Conservation (phyloP, 1,140 invertebrate genomes). For the Frieseomelitta varia region DNA sequence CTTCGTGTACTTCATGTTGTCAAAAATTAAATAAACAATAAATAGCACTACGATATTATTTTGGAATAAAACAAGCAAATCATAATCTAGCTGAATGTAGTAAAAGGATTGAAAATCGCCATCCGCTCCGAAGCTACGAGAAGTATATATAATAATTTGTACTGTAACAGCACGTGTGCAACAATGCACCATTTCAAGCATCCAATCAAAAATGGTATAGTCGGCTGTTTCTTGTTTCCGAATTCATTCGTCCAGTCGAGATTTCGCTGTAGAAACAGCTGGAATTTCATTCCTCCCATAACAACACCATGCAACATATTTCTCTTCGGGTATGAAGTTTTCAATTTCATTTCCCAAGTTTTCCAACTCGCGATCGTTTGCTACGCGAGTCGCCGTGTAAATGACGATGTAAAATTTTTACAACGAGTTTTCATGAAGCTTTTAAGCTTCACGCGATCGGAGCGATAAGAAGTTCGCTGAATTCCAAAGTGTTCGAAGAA, state of each 20-base stretch:
- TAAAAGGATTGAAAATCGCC: not conserved
- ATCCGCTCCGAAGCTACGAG: not conserved
- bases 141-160: slow-evolving; percentile 2
- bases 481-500: not conserved
- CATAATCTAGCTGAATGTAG: not conserved
- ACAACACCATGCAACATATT: not conserved
- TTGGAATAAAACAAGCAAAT: not conserved
- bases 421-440: not conserved
- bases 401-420: not conserved
- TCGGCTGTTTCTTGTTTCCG: slow-evolving; percentile 14
- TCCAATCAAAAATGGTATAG: slow-evolving; percentile 21
- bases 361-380: not conserved
- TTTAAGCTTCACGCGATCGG: not conserved
- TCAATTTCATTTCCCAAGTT: not conserved
- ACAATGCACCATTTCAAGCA: not conserved
- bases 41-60: no score
- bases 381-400: not conserved
- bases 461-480: not conserved
- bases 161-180: not conserved
- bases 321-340: slow-evolving; percentile 18
- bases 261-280: not conserved
- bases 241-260: slow-evolving; percentile 3
- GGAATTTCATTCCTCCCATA: slow-evolving; percentile 21
- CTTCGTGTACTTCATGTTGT: no score
- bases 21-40: no score